Evolutionary conservation across 1,140 invertebrate species (phyloP).

Genomic region (Diabrotica undecimpunctata): DNA sequence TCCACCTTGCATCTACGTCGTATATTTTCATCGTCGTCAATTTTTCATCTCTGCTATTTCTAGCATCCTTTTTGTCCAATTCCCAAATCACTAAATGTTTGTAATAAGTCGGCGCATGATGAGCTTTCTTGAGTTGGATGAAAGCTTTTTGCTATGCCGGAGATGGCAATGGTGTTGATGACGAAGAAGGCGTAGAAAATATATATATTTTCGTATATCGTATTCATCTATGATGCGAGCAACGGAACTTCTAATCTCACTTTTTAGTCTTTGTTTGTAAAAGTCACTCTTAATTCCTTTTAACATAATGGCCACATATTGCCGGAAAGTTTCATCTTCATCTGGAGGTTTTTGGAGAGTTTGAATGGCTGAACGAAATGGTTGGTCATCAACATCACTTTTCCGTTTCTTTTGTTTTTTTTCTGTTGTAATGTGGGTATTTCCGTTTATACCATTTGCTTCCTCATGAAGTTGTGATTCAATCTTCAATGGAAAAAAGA

Average conservation of each 20-base stretch:
- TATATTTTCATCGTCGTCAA: too few relatives aligned
- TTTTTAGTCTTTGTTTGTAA: conserved; percentile 5
- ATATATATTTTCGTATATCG: too few relatives aligned
- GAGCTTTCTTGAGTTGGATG: background rate
- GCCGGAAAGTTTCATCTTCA: background rate
- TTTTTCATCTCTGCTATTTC: too few relatives aligned
- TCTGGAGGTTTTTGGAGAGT: too few relatives aligned
- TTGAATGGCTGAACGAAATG: too few relatives aligned
- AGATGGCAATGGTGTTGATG: conserved; percentile 1
- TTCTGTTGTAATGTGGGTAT: background rate
- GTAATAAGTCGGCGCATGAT: background rate
- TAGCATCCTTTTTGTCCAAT: too few relatives aligned
- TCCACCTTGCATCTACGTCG: too few relatives aligned
- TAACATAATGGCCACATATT: too few relatives aligned
- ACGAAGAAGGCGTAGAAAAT: too few relatives aligned
- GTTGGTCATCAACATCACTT: too few relatives aligned
- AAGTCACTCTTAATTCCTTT: conserved; percentile 1
- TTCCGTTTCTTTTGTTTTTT: too few relatives aligned
- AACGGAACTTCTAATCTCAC: conserved; percentile 7
- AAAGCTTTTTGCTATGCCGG: background rate
- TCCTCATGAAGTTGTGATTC: background rate
- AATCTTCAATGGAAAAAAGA: background rate
- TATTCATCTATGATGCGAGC: too few relatives aligned
- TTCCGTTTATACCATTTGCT: background rate
- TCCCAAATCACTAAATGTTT: background rate